Evolutionary conservation across 2,888 invertebrate genomes (phyloP), one percentile per base, ranked within the genome.

Genomic region (Rutpela maculata): DNA sequence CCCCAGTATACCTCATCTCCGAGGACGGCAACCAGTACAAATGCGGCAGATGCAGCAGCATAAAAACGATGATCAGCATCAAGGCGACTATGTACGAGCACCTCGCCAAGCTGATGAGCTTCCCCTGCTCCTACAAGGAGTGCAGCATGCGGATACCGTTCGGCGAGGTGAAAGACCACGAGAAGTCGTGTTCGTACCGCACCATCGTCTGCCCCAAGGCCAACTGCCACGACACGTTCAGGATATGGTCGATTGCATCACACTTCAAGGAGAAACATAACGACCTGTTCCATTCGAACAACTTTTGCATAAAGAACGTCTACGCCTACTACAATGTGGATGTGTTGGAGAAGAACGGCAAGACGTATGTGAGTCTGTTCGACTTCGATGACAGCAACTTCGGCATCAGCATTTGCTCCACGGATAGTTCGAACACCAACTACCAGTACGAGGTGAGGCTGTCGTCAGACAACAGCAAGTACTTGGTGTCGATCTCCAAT

Each of bases 1-100:
- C 77, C 12, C 81, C 81, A 11, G 67, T 81, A 12, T 66, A 77
- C 31, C 68, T 80, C 63, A 80, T 81, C 17, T 81, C 81, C 10
- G 81, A 81, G 15, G 81, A 81, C 63, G 81, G 81, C 38, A 77
- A 75, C 65, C 78, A 79, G 35, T 81, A 81, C 67, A 81, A 81
- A 62, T 81, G 81, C 59, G 81, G 81, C 6, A 50, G 81, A 43
- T 81, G 81, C 68, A 77, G 71, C 43, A 68, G 74, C 11, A 78
- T 81, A 15, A 81, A 81, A 74, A 79, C 81, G 3, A 75, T 73
- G 19, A 78, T 81, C 17, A 78, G 71, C 19, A 79, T 77, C 6
- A 70, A 77, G 43, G 79, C 78, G 9, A 77, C 65, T 11, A 79
- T 81, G 38, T 81, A 79, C 31, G 81, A 81, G 63, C 78, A 75